A percentile compares a stretch with the other conserved stretches of the same genome.
Conservation (phyloP, 2,113 vertebrate species). For the Pyrgilauda ruficollis region DNA sequence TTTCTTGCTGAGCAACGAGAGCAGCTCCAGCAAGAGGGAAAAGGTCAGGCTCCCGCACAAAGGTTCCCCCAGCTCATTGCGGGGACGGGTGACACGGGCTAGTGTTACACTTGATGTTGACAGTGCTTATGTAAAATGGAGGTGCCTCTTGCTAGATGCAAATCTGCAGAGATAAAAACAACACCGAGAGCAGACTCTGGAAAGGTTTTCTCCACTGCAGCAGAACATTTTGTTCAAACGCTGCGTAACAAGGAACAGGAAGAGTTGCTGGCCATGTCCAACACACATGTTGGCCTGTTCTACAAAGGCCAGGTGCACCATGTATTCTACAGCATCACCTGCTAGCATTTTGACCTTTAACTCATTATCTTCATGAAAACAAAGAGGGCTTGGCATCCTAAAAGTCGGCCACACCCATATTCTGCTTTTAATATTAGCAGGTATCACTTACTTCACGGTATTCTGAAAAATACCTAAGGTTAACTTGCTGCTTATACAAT, state of each 20-base stretch:
- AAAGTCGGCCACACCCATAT: background rate
- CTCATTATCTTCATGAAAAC: background rate
- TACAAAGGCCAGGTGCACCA: background rate
- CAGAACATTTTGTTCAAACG: background rate
- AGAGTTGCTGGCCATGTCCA: background rate
- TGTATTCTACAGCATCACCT: slow-evolving; percentile 22
- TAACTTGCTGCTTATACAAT: background rate
- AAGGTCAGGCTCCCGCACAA: slow-evolving; percentile 38
- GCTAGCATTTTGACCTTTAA: background rate
- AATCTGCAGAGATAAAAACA: background rate
- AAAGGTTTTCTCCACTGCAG: background rate
- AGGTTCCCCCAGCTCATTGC: background rate
- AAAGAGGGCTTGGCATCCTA: background rate
- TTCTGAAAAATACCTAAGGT: background rate
- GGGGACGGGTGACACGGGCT: background rate
- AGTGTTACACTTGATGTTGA: background rate
- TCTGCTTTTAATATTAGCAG: background rate
- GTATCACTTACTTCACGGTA: accelerated
- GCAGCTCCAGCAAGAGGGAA: slow-evolving; percentile 30
- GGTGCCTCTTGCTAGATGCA: background rate
- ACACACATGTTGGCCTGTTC: background rate
- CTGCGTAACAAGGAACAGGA: background rate
- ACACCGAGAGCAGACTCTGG: background rate
- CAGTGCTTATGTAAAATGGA: background rate
- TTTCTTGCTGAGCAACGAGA: slow-evolving; percentile 47